Base-by-base conservation (phyloP, 2,113 vertebrate species). In the Aplodontia rufa region DNA sequence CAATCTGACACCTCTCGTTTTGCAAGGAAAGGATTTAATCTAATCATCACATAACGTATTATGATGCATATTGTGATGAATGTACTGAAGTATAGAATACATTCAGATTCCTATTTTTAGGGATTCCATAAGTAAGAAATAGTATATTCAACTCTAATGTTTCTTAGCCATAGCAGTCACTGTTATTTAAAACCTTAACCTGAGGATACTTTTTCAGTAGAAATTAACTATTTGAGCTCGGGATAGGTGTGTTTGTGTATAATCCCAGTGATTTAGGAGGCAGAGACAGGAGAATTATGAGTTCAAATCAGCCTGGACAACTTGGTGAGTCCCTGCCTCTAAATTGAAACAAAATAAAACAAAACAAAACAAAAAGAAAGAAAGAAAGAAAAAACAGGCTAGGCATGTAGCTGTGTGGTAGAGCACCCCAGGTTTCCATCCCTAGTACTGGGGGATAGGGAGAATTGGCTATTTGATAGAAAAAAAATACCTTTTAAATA, bases 1-100 rank as follows among this genome's bases (percentile, higher is more conserved):
- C 42, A 55, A 53, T n/a, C 53, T 11, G 2, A 19, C 10, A 16
- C 19, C 10, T 0, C 26, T 42, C 1, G 24, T 14, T 87, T 22
- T 69, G 42, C 69, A 96, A 10, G 60, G 32, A 93, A 92, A 97
- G 24, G 78, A 95, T 87, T 95, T 97, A 86, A 97, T 84, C 45
- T 95, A 95, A 93, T 96, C 76, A 87, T 80, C 80, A 11, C 8
- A 79, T 89, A 88, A 76, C 87, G 87, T 78, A 66, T 81, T 76
- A 1, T 81, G 37, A 49, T 95, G 47, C 87, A 87, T 90, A 35
- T 53, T 80, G 45, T 66, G 49, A 94, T 96, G 72, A 35, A 30
- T 97, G 64, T 74, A 72, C 8, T 97, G 17, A 90, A 62, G 55
- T n/a, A 75, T 72, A 58, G 16, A 28, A 81, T 93, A 40, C 8